phyloP scores from a whole-genome alignment of 2,888 invertebrate species.

The Phyllotreta striolata region DNA sequence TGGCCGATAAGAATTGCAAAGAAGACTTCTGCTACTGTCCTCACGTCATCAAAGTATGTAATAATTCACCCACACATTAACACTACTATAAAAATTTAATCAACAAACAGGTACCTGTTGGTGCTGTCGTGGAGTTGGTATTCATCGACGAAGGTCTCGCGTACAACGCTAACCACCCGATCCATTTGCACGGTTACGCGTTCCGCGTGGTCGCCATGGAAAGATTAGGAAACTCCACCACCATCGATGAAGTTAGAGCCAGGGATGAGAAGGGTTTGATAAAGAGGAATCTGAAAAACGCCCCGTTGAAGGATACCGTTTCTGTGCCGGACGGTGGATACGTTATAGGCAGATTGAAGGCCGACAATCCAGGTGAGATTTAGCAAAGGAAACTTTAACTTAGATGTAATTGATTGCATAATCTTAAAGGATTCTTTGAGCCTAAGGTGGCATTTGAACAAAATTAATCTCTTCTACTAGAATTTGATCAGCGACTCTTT shows the following conservation, averaged over 20 bases:
- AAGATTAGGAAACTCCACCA: slow-evolving; percentile 72
- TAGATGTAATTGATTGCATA: no score
- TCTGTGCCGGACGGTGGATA: slow-evolving; percentile 92
- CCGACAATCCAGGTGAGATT: slow-evolving; percentile 83
- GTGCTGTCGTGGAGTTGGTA: slow-evolving; percentile 83
- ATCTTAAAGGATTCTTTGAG: no score
- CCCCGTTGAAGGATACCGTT: slow-evolving; percentile 88
- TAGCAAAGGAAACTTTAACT: no score
- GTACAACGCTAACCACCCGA: slow-evolving; percentile 87
- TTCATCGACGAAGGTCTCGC: slow-evolving; percentile 85
- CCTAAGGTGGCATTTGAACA: no score
- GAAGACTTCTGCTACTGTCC: slow-evolving; percentile 82
- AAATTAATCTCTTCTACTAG: no score
- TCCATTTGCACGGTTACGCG: slow-evolving; percentile 87
- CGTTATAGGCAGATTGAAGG: slow-evolving; percentile 83
- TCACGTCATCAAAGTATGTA: slow-evolving; percentile 73
- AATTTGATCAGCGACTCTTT: no score
- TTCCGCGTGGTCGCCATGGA: slow-evolving; percentile 86
- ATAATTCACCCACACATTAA: no score
- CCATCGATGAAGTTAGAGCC: slow-evolving; percentile 71
- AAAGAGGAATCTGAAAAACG: slow-evolving; percentile 73
- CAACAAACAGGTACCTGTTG: slow-evolving; percentile 65
- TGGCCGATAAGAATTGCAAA: slow-evolving; percentile 66
- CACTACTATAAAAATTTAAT: slow-evolving; percentile 14
- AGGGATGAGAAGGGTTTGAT: slow-evolving; percentile 77